Evolutionary conservation across 2,888 invertebrate genomes (phyloP), one percentile per base, ranked within the genome.

Genomic region (Calameuta filiformis): DNA sequence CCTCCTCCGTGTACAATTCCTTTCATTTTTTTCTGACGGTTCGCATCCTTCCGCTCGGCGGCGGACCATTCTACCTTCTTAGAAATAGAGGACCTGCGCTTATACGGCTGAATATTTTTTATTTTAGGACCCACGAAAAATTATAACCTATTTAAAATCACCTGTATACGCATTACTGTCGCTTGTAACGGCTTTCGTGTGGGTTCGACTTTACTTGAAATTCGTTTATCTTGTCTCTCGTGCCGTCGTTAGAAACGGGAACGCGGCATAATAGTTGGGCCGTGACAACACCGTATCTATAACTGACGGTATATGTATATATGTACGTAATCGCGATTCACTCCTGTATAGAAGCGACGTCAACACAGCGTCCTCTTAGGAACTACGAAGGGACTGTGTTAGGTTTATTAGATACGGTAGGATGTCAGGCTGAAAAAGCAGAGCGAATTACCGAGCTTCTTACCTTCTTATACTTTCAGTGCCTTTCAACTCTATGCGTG

Each of bases 251-350:
- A 78, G 80, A 86, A 85, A 87, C 85, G 84, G 81, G 86, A 84
- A 84, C 82, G 81, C 79, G 69, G 78, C 81, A 83, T 86, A 87
- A 87, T 87, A 84, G 82, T 84, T 83, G 83, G 83, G 81, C 82
- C 75, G 79, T 83, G 84, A 86, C 86, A 85, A 87, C 84, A 83
- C 84, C 80, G 73, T 56, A 56, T 56, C 56, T 56, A 6, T 56
- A 9, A 9, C 56, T 23, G 9, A 9, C 23, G 6, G 56, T 56
- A 23, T 23, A 77, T 40, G 35, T 79, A 77, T 40, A 40, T 79
- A 80, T 77, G 80, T 78, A 80, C 78, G 80, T 78, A 82, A 83
- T 84, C 81, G 40, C 78, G 76, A 78, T 79, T 80, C 56, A 80
- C 78, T 56, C 73, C 68, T n/a, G 9, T 2, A 23, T 56, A 56